Evolutionary conservation across 2,888 invertebrate genomes (phyloP), one percentile per base, ranked within the genome.

Genomic region (Iphiclides podalirius): DNA sequence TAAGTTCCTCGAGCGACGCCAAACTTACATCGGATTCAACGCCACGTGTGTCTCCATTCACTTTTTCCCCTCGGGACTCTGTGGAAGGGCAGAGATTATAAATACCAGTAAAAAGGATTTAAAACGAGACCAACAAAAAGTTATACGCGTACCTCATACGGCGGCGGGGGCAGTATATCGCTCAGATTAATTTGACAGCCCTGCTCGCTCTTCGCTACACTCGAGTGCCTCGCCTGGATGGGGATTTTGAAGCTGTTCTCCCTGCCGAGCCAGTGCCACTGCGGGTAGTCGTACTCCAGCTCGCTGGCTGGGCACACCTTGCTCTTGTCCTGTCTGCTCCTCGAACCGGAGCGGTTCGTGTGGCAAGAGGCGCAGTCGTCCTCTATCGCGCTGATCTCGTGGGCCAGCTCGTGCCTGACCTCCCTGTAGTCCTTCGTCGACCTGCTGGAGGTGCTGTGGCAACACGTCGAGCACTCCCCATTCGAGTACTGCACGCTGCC

Each of bases 101-200:
- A 41, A 33, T 36, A 0, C 6, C 13, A 33, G 4, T 37, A 42
- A 20, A 40, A 15, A n/a, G n/a, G n/a, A n/a, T n/a, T n/a, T n/a
- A n/a, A n/a, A n/a, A n/a, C n/a, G n/a, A n/a, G n/a, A n/a, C n/a
- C n/a, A n/a, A n/a, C n/a, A n/a, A n/a, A n/a, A n/a, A n/a, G n/a
- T n/a, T n/a, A n/a, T n/a, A n/a, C n/a, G 76, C 75, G 80, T 81
- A 87, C 88, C 86, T 91, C 91, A 73, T 91, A 91, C 58, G 91
- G 91, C 34, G 91, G 91, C 59, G 91, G 91, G 52, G 92, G 92
- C 60, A 92, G 72, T 90, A 92, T 91, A 79, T 92, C 92, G 79
- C 91, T 91, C 82, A 92, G 91, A 80, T 92, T 92, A 70, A 90
- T 85, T 80, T 90, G 90, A 81, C 88, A 88, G 73, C 87, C 82